Conservation (phyloP, 1,140 invertebrate genomes). For the Macrocentrus cingulum region DNA sequence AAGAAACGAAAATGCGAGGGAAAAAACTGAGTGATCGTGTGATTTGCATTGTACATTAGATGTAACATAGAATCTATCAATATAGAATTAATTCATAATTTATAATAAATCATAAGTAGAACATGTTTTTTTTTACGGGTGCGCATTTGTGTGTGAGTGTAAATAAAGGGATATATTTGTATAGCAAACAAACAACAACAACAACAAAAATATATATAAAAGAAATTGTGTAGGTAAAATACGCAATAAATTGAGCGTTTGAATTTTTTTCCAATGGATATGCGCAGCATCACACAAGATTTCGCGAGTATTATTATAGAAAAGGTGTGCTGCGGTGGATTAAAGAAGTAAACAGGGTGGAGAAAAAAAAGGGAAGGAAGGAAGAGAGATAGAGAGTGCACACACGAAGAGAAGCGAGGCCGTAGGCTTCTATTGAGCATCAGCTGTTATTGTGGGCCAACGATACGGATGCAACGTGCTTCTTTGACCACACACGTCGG, state of each 20-base stretch:
- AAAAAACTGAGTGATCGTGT: neutral
- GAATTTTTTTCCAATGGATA: too few relatives aligned
- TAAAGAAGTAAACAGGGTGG: neutral
- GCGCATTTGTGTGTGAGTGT: conserved; percentile 9
- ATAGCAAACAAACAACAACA: neutral
- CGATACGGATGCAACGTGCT: conserved; percentile 35
- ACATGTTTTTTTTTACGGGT: conserved; percentile 1
- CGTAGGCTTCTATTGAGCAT: conserved; percentile 36
- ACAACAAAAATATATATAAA: neutral
- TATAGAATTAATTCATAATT: conserved; percentile 24
- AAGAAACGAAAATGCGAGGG: neutral
- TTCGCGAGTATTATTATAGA: too few relatives aligned
- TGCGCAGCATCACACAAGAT: too few relatives aligned
- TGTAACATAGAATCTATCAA: conserved; percentile 28
- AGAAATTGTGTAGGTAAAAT: neutral
- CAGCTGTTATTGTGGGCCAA: conserved; percentile 40
- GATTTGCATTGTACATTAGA: conserved; percentile 24
- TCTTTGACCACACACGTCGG: conserved; percentile 35
- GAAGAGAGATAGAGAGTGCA: conserved; percentile 10
- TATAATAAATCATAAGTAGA: conserved; percentile 21
- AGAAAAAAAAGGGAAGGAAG: conserved; percentile 18
- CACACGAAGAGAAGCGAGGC: conserved; percentile 14
- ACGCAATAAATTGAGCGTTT: neutral
- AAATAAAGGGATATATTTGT: conserved; percentile 25
- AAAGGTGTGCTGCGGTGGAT: neutral